Evolutionary conservation across 2,888 invertebrate species (phyloP).

Genomic region (Gymnoscelis rufifasciata): DNA sequence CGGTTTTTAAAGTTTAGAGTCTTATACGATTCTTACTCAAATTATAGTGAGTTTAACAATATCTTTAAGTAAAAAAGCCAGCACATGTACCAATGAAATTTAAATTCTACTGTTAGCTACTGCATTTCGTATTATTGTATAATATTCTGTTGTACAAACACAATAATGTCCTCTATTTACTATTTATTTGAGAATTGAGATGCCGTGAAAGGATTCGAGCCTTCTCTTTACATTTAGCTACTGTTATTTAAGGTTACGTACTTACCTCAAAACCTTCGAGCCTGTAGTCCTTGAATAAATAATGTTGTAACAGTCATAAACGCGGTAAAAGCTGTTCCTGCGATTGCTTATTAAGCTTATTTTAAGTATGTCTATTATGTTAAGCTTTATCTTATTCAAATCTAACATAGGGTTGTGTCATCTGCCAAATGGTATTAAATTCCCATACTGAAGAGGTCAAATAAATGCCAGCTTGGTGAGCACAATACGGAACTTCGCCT

Average conservation of each 20-base stretch:
- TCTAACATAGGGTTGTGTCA: conserved; percentile 44
- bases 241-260: conserved; percentile 1
- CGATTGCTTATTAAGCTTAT: too few species aligned
- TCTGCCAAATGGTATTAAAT: conserved; percentile 56
- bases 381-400: conserved; percentile 19
- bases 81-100: too few species aligned
- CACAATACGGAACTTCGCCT: conserved; percentile 50
- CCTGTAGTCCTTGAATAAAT: conserved; percentile 50
- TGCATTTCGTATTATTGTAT: too few species aligned
- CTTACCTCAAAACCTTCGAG: background rate
- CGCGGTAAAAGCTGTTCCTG: conserved; percentile 17
- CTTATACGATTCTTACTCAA: too few species aligned
- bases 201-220: conserved; percentile 1
- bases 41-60: too few species aligned
- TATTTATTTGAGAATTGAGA: background rate
- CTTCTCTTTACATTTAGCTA: background rate
- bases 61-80: too few species aligned
- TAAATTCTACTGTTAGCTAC: background rate
- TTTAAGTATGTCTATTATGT: background rate
- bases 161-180: background rate
- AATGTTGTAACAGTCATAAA: conserved; percentile 18
- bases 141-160: too few species aligned
- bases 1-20: too few species aligned
- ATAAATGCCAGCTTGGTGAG: conserved; percentile 48
- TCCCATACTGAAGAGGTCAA: conserved; percentile 54